These are phyloP conservation scores for Plectus sambesii DNA, from an alignment of 1,140 invertebrate species.

Conservation along the genomic window DNA sequence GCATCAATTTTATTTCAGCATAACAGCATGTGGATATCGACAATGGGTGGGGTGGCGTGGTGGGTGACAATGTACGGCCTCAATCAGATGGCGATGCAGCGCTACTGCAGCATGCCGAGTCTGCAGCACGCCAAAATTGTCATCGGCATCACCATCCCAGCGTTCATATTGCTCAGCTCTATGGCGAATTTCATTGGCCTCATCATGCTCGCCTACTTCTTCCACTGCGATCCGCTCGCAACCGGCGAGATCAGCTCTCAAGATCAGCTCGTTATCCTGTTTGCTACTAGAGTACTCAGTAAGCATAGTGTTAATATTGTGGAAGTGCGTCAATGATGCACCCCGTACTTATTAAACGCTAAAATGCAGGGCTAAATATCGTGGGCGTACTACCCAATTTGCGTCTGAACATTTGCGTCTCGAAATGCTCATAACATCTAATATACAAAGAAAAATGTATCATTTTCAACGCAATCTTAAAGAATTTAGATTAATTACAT, in stretches of 20 bases:
- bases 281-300: too few relatives aligned
- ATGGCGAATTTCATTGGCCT: conserved; percentile 3
- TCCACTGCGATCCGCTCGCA: conserved; percentile 9
- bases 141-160: not conserved
- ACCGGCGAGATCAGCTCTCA: conserved; percentile 6
- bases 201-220: conserved; percentile 6
- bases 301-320: too few relatives aligned
- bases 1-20: too few relatives aligned
- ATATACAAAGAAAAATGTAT: too few relatives aligned
- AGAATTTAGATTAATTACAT: too few relatives aligned
- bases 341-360: too few relatives aligned
- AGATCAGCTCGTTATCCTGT: conserved; percentile 7
- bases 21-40: not conserved
- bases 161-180: not conserved
- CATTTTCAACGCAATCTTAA: too few relatives aligned
- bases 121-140: not conserved
- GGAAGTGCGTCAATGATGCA: too few relatives aligned
- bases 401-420: too few relatives aligned
- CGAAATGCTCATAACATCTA: too few relatives aligned
- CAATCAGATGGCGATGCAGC: not conserved
- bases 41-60: not conserved
- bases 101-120: not conserved
- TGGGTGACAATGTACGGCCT: not conserved
- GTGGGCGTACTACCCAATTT: too few relatives aligned
- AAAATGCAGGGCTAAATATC: too few relatives aligned